Evolutionary conservation across 2,113 vertebrate genomes (phyloP), one percentile per base, ranked within the genome.

Genomic region (Ploceus nigricollis): DNA sequence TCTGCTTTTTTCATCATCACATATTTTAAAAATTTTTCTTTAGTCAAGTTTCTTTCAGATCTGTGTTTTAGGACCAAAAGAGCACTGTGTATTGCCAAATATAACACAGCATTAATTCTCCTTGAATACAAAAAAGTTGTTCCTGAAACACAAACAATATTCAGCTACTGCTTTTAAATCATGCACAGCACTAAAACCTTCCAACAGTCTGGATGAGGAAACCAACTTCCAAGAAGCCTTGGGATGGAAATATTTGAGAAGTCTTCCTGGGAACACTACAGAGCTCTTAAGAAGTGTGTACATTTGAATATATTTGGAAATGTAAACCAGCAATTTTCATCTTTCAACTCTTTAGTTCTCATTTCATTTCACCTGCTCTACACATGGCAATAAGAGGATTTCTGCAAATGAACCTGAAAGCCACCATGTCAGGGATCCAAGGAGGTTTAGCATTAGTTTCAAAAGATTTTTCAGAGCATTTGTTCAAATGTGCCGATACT

Each of bases 81-180:
- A 77, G 48, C 0, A 0, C 23, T 68, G 37, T 5, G 11, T 20
- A 44, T 9, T 63, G 64, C 85, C 85, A 87, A 73, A 90, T n/a
- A 15, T 15, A 88, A 83, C 54, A 87, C 25, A n/a, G 27, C 48
- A 69, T 82, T 57, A 30, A 44, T 82, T 73, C 58, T 79, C 28
- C 56, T 64, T 90, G 48, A 75, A 86, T 23, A 76, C 5, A 8
- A 80, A 37, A 47, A 35, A 23, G 4, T 7, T 58, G 30, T 65
- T 61, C 42, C 65, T 90, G 33, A 87, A 92, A 81, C 22, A 47
- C 37, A 71, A 94, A 89, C n/a, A 80, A 37, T 24, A 76, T 20
- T 57, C 66, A 89, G 87, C 65, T 94, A 75, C 54, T 89, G 42
- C 79, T 93, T 87, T 93, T 75, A 94, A 71, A 81, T 75, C 68